Base-by-base conservation (phyloP, 2,888 invertebrate genomes). In the Mesorhabditis spiculigera region DNA sequence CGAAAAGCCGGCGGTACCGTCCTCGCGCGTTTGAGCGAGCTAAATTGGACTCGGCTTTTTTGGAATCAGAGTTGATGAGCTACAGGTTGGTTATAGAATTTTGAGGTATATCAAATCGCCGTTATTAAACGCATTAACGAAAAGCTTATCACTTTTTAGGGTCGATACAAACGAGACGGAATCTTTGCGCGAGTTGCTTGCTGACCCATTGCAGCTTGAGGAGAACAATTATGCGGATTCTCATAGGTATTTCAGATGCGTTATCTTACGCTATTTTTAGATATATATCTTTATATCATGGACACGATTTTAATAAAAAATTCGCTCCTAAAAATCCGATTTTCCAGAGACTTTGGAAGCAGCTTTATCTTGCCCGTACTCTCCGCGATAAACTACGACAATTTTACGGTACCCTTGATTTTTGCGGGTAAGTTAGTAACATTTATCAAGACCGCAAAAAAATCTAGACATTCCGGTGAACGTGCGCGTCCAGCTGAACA, bases 321-420 rank as follows among this genome's bases (percentile, higher is more conserved):
- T 13, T 13, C 1, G 8, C n/a, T 3, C n/a, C 58, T n/a, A 28
- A 28, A 28, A 28, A 28, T 28, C 28, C 28, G 28, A 28, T 45
- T 66, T 76, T 70, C 66, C 66, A 77, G 82, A 62, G 85, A 83
- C 69, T 74, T 78, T 65, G 83, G 83, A 50, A 82, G 80, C 65
- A 85, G 83, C 45, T 85, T 79, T 71, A 74, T 85, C 6, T 70
- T 81, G 42, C 84, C 85, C 0, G 74, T 85, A 4, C 70, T 85
- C 28, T 78, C 79, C 50, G 72, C 77, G 43, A 75, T 78, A 28
- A 72, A 80, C 43, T 85, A 85, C 68, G 85, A 85, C 67, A 85
- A 85, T 68, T 83, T 78, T 62, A 79, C 76, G 58, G 82, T 80
- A 13, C 85, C 85, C 5, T 65, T 82, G 43, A 75, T 83, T 4